These are phyloP conservation scores for Fregata magnificens DNA, from an alignment of 2,113 vertebrate species.

Conservation along the genomic window DNA sequence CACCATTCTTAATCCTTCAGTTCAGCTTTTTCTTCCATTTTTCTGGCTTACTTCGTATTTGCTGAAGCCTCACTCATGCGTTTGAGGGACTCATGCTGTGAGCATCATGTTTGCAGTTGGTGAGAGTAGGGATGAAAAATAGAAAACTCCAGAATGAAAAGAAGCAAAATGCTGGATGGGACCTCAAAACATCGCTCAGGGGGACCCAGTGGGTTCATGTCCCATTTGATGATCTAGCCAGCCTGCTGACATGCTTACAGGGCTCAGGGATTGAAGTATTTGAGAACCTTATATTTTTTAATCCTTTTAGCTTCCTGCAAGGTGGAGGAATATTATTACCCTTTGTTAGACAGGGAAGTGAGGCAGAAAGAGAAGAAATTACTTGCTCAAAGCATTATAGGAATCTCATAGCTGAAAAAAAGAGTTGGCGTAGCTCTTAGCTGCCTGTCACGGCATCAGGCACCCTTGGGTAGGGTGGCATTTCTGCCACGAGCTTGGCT, in stretches of 20 bases:
- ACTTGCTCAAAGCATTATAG: neutral
- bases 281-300: neutral
- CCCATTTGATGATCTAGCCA: neutral
- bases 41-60: neutral
- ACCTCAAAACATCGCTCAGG: neutral
- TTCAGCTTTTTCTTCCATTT: neutral
- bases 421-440: neutral
- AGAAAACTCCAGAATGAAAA: neutral
- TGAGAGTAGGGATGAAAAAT: neutral
- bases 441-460: neutral
- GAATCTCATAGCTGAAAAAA: neutral
- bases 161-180: neutral
- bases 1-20: neutral
- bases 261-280: neutral
- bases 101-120: neutral
- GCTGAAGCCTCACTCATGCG: rapidly evolving
- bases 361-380: neutral
- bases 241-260: neutral
- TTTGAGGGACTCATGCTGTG: neutral
- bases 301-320: neutral
- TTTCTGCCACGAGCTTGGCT: neutral
- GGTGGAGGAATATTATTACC: neutral
- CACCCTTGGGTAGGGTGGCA: neutral
- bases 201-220: neutral
- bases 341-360: neutral